A percentile compares a stretch with the other conserved stretches of the same genome.
Conservation (phyloP, 2,888 invertebrate species). For the Azorinus chamasolen region DNA sequence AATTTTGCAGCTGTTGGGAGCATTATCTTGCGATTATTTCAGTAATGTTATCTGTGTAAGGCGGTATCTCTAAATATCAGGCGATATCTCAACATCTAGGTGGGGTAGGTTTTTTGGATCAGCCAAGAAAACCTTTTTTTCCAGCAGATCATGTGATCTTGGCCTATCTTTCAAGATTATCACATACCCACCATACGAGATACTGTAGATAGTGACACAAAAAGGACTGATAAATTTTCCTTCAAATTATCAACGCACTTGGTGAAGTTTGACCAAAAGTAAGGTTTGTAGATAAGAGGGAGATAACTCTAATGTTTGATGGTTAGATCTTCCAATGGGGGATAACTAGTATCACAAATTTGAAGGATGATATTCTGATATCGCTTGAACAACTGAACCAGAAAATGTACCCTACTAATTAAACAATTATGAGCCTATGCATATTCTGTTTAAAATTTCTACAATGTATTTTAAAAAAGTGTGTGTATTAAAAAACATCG, state of each 20-base stretch:
- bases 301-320: conserved; percentile 7
- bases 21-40: conserved; percentile 64
- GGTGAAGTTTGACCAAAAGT: conserved; percentile 54
- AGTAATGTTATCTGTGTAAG: conserved; percentile 61
- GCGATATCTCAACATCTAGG: conserved; percentile 62
- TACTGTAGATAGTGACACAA: conserved; percentile 41
- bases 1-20: conserved; percentile 68
- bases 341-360: conserved; percentile 43
- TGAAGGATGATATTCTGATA: conserved; percentile 62
- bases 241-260: conserved; percentile 27
- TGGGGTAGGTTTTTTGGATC: conserved; percentile 66
- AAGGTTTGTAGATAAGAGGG: conserved; percentile 33
- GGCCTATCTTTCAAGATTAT: conserved; percentile 46
- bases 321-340: conserved; percentile 15
- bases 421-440: no score
- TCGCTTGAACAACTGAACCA: no score
- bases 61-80: conserved; percentile 56
- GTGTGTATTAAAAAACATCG: no score
- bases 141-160: conserved; percentile 45
- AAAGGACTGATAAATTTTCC: conserved; percentile 44
- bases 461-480: no score
- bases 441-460: no score
- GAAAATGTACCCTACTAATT: no score
- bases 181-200: conserved; percentile 50
- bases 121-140: conserved; percentile 49